Conservation (phyloP, 2,113 vertebrate species). For the Jaculus jaculus region DNA sequence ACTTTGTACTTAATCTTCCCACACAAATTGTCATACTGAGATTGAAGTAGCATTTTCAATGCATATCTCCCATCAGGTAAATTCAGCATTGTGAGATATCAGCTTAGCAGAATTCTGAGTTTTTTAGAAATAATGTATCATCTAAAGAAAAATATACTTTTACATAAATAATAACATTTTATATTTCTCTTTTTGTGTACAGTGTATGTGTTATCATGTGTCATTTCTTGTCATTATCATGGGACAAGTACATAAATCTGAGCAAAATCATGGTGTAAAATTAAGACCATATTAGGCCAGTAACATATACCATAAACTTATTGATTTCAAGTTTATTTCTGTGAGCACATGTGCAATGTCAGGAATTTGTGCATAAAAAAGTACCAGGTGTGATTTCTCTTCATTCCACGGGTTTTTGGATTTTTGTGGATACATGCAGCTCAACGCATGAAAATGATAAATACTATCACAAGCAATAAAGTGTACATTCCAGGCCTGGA, state of each 20-base stretch:
- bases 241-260: neutral
- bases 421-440: neutral
- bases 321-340: neutral
- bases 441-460: neutral
- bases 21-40: neutral
- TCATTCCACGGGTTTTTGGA: neutral
- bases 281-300: neutral
- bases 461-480: neutral
- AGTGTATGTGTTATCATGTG: neutral
- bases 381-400: neutral
- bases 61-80: neutral
- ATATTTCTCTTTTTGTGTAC: neutral
- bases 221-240: conserved; percentile 9
- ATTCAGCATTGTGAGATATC: neutral
- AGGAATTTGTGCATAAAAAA: neutral
- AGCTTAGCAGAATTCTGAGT: neutral
- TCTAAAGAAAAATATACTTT: conserved; percentile 12
- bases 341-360: neutral
- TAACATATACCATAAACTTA: neutral
- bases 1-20: neutral
- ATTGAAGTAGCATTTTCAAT: neutral
- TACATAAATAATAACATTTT: neutral
- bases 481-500: neutral
- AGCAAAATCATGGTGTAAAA: neutral
- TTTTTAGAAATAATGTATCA: conserved; percentile 39